Conservation (phyloP, 2,888 invertebrate species). For the Alsophila aescularia region DNA sequence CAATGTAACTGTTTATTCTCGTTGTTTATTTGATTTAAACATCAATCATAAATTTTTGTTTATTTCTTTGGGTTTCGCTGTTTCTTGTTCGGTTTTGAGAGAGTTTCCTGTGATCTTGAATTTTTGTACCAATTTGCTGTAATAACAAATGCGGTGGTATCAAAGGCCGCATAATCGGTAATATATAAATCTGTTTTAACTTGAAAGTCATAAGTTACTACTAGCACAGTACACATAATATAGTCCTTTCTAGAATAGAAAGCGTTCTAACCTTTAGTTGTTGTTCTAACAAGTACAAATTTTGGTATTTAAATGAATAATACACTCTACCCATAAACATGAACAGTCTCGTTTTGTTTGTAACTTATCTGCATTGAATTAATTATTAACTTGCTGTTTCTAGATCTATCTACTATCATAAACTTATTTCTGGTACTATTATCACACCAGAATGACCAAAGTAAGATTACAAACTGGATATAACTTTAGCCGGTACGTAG, state of each 20-base stretch:
- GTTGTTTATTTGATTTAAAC: constrained; percentile 13
- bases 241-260: too few species aligned
- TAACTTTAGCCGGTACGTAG: constrained; percentile 7
- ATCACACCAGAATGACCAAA: not conserved
- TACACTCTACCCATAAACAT: too few species aligned
- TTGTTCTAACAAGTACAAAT: too few species aligned
- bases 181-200: too few species aligned
- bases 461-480: constrained; percentile 8
- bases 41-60: constrained; percentile 17
- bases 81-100: not conserved
- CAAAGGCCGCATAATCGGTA: too few species aligned
- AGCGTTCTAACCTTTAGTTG: too few species aligned
- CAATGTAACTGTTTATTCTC: constrained; percentile 24
- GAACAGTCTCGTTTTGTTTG: too few species aligned
- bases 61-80: constrained; percentile 15
- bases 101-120: constrained; percentile 4
- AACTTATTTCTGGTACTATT: not conserved
- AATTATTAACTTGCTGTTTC: not conserved
- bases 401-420: not conserved
- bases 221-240: too few species aligned
- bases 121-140: constrained; percentile 3
- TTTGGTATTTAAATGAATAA: too few species aligned
- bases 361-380: too few species aligned
- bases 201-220: too few species aligned
- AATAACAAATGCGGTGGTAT: not conserved